These are phyloP conservation scores for Leptocoma aspasia DNA, from an alignment of 2,113 vertebrate genomes.

Conservation along the genomic window DNA sequence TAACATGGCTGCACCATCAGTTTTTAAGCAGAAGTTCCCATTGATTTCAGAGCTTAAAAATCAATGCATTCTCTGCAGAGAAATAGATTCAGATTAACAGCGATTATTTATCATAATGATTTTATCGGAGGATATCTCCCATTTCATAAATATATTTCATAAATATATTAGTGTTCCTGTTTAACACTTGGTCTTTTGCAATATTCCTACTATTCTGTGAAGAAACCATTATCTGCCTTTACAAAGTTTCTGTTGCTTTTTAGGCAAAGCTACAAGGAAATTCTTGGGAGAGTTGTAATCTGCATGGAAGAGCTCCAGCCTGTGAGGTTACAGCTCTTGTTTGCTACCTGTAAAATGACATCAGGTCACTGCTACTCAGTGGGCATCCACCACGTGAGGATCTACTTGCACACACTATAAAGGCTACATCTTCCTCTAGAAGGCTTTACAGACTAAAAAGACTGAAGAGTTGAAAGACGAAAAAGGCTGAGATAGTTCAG, in stretches of 20 bases:
- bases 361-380: not conserved
- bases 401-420: not conserved
- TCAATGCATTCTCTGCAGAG: not conserved
- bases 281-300: not conserved
- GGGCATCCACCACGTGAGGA: not conserved
- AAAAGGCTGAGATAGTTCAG: not conserved
- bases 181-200: not conserved
- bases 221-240: not conserved
- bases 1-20: not conserved
- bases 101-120: slow-evolving; percentile 1
- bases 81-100: slow-evolving; percentile 1
- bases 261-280: not conserved
- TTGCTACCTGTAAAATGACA: not conserved
- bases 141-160: not conserved
- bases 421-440: not conserved
- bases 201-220: not conserved
- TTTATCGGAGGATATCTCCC: not conserved
- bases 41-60: slow-evolving; percentile 30
- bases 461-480: not conserved
- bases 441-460: not conserved
- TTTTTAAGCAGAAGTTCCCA: not conserved
- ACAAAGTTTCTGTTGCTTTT: not conserved
- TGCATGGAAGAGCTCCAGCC: not conserved
- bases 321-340: not conserved
- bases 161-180: not conserved